A percentile compares a stretch with the other conserved stretches of the same genome.
phyloP scores from a whole-genome alignment of 2,888 invertebrate species.

The Eurois occulta region DNA sequence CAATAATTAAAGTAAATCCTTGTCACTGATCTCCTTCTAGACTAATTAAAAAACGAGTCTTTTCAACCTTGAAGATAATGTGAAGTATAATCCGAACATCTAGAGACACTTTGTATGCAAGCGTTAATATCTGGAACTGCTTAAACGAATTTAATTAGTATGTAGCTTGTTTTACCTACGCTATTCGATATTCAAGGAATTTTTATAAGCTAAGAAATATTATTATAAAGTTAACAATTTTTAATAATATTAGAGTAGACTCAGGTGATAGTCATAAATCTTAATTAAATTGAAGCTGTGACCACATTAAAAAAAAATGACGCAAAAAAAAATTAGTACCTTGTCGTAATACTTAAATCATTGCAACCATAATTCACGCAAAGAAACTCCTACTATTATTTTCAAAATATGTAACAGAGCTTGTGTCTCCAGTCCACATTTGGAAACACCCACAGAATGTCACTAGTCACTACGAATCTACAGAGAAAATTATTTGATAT shows the following conservation, averaged over 20 bases:
- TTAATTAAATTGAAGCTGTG: background rate
- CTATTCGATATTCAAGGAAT: slow-evolving; percentile 5
- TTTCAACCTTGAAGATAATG: slow-evolving; percentile 48
- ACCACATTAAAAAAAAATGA: background rate
- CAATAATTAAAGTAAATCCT: background rate
- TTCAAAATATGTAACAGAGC: background rate
- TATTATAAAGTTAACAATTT: background rate
- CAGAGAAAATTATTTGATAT: background rate
- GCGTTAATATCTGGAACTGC: slow-evolving; percentile 23
- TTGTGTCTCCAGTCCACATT: background rate
- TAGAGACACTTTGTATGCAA: slow-evolving; percentile 44
- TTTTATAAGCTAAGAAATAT: background rate
- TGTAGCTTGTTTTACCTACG: slow-evolving; percentile 36
- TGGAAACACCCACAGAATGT: background rate
- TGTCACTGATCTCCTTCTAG: slow-evolving; percentile 27
- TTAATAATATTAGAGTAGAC: background rate
- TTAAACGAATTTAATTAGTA: slow-evolving; percentile 38
- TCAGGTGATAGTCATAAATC: background rate
- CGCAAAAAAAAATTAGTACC: background rate
- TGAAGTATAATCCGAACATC: slow-evolving; percentile 47
- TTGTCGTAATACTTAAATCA: background rate
- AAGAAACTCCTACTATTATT: background rate
- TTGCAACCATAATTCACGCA: background rate
- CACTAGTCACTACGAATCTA: background rate
- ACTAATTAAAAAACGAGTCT: slow-evolving; percentile 49